Evolutionary conservation across 2,888 invertebrate genomes (phyloP), one percentile per base, ranked within the genome.

Genomic region (Eueremaeus valkanovi): DNA sequence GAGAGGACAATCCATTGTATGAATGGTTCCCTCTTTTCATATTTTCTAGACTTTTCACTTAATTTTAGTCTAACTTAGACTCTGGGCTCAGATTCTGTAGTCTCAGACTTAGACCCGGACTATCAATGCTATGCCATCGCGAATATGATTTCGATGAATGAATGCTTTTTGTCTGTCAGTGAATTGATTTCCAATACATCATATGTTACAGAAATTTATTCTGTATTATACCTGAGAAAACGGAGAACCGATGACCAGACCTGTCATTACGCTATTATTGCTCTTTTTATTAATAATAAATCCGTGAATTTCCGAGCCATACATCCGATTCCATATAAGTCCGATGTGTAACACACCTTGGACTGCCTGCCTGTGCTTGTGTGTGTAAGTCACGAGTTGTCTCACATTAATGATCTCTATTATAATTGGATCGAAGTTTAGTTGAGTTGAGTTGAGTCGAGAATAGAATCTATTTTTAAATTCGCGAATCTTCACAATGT

Each of bases 141-240:
- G 36, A 36, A n/a, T n/a, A n/a, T n/a, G n/a, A n/a, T n/a, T n/a
- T n/a, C n/a, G n/a, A n/a, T 24, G 3, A 13, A 61, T 61, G 61
- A 61, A 61, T 31, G 18, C 13, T 9, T 31, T 31, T 29, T 31
- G 61, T 61, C 61, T 31, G 51, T 51, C 51, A 61, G 61, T 61
- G 61, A 61, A 61, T 61, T 61, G 61, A 61, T 61, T 61, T 61
- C 8, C 29, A 61, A 61, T 61, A 24, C 33, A 61, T 61, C 61
- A 61, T 61, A 61, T 6, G 29, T 61, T 61, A 33, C 21, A 45
- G 51, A 18, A 21, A 61, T 29, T 3, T 24, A 61, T 33, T 8
- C 55, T n/a, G 16, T 29, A 9, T 31, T 24, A 29, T 18, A 61
- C 16, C 61, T 11, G 61, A 11, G 16, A 61, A 21, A 16, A 8